Evolutionary conservation across 2,888 invertebrate genomes (phyloP).

Genomic region (Ethmia dodecea): DNA sequence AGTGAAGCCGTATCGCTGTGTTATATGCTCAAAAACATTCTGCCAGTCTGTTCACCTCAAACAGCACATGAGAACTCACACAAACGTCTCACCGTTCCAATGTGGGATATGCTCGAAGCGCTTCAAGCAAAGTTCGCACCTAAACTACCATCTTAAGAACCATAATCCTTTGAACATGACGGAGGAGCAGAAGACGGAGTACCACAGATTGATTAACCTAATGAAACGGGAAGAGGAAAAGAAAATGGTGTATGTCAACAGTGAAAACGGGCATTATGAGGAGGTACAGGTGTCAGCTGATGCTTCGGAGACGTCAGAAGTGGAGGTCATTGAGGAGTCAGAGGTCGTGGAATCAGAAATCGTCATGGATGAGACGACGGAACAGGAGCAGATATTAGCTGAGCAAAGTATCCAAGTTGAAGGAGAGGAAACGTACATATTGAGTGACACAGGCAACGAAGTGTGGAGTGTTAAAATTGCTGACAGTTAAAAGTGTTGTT

Average conservation of each 20-base stretch:
- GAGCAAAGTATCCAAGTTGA: slow-evolving; percentile 5
- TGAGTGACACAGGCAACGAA: slow-evolving; percentile 3
- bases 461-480: slow-evolving; percentile 17
- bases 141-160: slow-evolving; percentile 61
- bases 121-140: slow-evolving; percentile 62
- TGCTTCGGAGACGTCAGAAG: background rate
- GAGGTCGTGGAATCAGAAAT: slow-evolving; percentile 4
- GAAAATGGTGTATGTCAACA: background rate
- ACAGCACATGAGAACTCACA: slow-evolving; percentile 68
- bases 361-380: slow-evolving; percentile 4
- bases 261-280: background rate
- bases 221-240: slow-evolving; percentile 18
- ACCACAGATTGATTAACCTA: slow-evolving; percentile 33
- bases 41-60: slow-evolving; percentile 59
- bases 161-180: slow-evolving; percentile 48
- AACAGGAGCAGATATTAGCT: slow-evolving; percentile 8
- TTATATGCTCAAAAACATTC: slow-evolving; percentile 59
- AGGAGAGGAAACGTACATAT: slow-evolving; percentile 6
- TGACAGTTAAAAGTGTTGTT: slow-evolving; percentile 8
- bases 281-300: background rate
- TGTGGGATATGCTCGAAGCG: slow-evolving; percentile 38
- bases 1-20: slow-evolving; percentile 57
- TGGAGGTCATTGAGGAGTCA: slow-evolving; percentile 1
- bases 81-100: slow-evolving; percentile 47
- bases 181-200: slow-evolving; percentile 41